Evolutionary conservation across 2,888 invertebrate species (phyloP).

Genomic region (Torymus tubicola): DNA sequence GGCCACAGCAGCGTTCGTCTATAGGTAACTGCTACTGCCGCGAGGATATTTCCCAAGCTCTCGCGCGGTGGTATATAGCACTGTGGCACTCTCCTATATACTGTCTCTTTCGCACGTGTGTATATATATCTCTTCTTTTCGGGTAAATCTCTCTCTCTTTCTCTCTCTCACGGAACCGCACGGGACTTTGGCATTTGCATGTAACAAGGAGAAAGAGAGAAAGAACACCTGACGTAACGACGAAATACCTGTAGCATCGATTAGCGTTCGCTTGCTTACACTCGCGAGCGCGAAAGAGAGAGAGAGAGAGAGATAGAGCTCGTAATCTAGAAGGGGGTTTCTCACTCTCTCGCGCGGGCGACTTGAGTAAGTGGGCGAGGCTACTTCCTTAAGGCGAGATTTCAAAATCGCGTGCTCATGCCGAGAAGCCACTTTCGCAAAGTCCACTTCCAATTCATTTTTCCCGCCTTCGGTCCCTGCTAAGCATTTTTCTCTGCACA

Average conservation of each 20-base stretch:
- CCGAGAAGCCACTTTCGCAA: slow-evolving; percentile 24
- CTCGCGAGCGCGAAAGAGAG: background rate
- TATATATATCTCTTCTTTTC: background rate
- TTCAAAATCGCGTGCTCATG: slow-evolving; percentile 27
- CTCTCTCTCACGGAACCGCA: background rate
- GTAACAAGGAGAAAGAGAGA: too few species aligned
- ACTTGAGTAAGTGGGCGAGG: slow-evolving; percentile 31
- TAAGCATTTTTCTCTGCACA: too few species aligned
- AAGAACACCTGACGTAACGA: background rate
- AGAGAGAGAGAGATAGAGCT: slow-evolving; percentile 16
- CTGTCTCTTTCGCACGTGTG: background rate
- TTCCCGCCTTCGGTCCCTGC: background rate
- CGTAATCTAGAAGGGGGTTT: background rate
- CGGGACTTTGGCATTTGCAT: background rate
- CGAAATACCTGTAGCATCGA: background rate
- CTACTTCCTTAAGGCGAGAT: slow-evolving; percentile 40
- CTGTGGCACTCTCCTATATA: too few species aligned
- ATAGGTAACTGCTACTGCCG: too few species aligned
- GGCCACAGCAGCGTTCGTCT: background rate
- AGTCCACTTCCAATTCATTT: slow-evolving; percentile 17
- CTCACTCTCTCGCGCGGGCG: background rate
- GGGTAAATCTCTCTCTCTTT: slow-evolving; percentile 7
- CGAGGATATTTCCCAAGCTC: background rate
- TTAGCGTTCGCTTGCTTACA: background rate
- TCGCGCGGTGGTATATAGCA: background rate